Base-by-base conservation (phyloP, 1,140 invertebrate genomes). In the Euura lappo region DNA sequence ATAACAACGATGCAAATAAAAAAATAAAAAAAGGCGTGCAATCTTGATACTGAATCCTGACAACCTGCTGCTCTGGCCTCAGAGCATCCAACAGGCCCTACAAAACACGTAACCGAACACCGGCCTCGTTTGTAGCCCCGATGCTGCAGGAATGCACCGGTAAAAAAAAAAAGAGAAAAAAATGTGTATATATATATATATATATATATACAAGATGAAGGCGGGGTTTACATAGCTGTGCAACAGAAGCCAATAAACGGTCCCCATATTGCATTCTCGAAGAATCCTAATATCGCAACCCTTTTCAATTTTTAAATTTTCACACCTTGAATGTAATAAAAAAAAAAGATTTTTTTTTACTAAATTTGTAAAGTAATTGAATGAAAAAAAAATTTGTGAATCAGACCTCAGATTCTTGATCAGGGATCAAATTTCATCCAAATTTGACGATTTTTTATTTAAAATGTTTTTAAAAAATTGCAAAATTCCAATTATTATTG, bases 21-120 rank as follows among this genome's bases (percentile, higher is more conserved):
- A 60, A 51, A 51, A 51, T n/a, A 51, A 60, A 3, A 60, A 60
- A 60, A 6, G 51, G 10, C 51, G 13, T 60, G 51, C 51, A 60
- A 60, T 60, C 51, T 60, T 60, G 51, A 60, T 60, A 60, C 51
- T 2, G 51, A 60, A 60, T 60, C 51, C 51, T 60, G 51, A 60
- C 51, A 60, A 60, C 51, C 51, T 60, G 51, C 51, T 60, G 3
- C 2, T 8, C 51, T n/a, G 28, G 28, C 28, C 28, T 28, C 28
- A 28, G 28, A 28, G 28, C 28, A 28, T 28, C 0, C 28, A 28
- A 28, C 28, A 28, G 28, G 28, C 28, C 10, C 51, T 60, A 60
- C 13, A 60, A 60, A 3, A 60, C 51, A n/a, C 51, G 51, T 60
- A 60, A 60, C 51, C 51, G 3, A 11, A 60, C 8, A 8, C 51